Evolutionary conservation across 2,888 invertebrate genomes (phyloP), one percentile per base, ranked within the genome.

Genomic region (Xestia c-nigrum): DNA sequence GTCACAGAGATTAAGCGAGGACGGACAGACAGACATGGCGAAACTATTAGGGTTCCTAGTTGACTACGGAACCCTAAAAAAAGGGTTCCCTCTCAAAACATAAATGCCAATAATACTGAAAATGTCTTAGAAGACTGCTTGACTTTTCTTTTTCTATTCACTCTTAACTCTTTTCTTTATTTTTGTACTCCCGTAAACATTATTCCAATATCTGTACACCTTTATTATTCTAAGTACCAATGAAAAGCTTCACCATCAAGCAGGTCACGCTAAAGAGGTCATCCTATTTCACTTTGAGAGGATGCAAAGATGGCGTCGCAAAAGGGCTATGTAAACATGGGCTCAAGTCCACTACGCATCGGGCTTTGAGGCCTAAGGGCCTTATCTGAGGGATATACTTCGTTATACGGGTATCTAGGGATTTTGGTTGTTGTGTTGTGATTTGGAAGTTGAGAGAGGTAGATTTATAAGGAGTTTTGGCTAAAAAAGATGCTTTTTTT

Each of bases 201-300:
- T 16, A 38, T 19, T 3, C n/a, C 31, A 55, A 71, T 71, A 16
- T 71, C 1, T 38, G 0, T 19, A 19, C 46, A 21, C 46, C 19
- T 6, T 3, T 52, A 24, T 10, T 10, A 47, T 43, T 21, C 12
- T 10, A 70, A 69, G 21, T 64, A 81, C 78, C 38, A 50, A 64
- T 65, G 64, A 59, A 74, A 69, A 70, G 38, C 71, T 10, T 65
- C 52, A 24, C 57, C 68, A 50, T 66, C 52, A 72, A 64, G 52
- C 66, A 87, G 76, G 76, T 81, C 75, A 79, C 21, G 52, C 31
- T 76, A 87, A 87, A 76, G 85, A 78, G 87, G 87, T 80, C 85
- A 82, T 72, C 78, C 71, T 71, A 79, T 80, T 74, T 64, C 75
- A n/a, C 75, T 83, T 80, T 80, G 72, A 76, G 77, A 50, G 57